Conservation (phyloP, 1,140 invertebrate genomes). For the Ptiloglossa arizonensis region DNA sequence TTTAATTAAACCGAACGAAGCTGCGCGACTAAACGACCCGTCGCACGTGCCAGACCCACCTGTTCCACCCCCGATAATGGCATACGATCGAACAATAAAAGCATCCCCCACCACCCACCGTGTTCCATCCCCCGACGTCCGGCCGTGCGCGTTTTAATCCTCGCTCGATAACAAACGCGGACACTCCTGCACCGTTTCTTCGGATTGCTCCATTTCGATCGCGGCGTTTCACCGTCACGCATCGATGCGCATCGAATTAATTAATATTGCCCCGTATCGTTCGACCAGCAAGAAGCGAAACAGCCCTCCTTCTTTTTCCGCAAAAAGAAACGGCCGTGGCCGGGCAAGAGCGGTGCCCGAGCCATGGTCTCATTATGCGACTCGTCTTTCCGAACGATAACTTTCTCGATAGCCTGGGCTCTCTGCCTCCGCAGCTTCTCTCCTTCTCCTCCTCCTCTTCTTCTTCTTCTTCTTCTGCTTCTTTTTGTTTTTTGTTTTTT, state of each 20-base stretch:
- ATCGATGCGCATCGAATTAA: constrained; percentile 40
- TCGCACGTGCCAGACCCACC: neutral
- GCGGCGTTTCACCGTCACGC: constrained; percentile 30
- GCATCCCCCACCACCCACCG: no score
- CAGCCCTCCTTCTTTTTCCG: constrained; percentile 5
- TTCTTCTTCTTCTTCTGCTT: neutral
- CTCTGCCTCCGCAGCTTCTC: no score
- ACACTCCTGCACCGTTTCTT: no score
- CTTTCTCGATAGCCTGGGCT: constrained; percentile 27
- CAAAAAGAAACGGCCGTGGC: constrained; percentile 14
- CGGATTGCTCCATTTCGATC: constrained; percentile 26
- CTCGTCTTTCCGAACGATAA: constrained; percentile 41
- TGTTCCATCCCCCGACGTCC: no score
- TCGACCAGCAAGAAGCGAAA: constrained; percentile 12
- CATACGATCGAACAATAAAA: neutral
- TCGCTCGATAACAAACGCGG: no score
- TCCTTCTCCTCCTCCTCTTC: neutral
- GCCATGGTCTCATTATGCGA: constrained; percentile 38
- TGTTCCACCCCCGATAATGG: neutral
- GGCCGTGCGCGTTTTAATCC: no score
- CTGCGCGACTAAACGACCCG: neutral
- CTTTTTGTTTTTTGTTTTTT: no score
- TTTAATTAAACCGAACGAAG: constrained; percentile 10
- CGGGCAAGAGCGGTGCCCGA: neutral
- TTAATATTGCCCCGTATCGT: constrained; percentile 40